Conservation (phyloP, 2,797 vertebrate genomes). For the Urophycis tenuis region DNA sequence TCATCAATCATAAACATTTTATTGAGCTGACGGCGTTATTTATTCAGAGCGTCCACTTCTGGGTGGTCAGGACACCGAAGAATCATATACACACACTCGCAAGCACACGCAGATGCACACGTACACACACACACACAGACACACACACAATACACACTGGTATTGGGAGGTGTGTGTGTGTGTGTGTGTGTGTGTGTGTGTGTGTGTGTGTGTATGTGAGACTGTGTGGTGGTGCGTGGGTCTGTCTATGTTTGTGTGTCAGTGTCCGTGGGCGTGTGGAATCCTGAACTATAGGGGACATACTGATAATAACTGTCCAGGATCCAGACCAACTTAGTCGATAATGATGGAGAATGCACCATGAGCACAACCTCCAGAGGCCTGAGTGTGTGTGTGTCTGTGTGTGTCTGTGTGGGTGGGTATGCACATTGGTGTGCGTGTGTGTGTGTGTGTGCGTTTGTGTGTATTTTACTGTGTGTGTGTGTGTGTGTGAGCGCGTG, state of each 20-base stretch:
- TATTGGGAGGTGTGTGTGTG: no score
- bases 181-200: constrained; percentile 1
- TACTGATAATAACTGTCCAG: constrained; percentile 50
- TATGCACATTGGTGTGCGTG: constrained; percentile 17
- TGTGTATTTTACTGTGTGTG: no score
- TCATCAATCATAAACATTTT: constrained; percentile 42
- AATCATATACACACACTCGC: constrained; percentile 1
- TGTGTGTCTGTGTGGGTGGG: constrained; percentile 12
- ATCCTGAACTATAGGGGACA: constrained; percentile 47
- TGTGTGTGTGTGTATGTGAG: neutral
- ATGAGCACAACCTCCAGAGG: constrained; percentile 40
- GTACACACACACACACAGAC: neutral
- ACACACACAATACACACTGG: neutral
- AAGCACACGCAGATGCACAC: neutral
- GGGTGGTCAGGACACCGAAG: constrained; percentile 25
- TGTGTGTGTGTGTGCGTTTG: constrained; percentile 12
- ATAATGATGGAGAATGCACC: constrained; percentile 57
- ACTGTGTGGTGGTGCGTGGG: neutral
- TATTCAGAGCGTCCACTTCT: constrained; percentile 41
- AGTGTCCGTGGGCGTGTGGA: neutral
- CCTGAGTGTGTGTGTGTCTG: constrained; percentile 8
- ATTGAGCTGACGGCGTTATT: constrained; percentile 38
- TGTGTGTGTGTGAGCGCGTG: constrained; percentile 12
- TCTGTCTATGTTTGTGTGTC: neutral
- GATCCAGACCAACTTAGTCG: constrained; percentile 47